Base-by-base conservation (phyloP, 2,888 invertebrate species). In the Eupithecia centaureata region DNA sequence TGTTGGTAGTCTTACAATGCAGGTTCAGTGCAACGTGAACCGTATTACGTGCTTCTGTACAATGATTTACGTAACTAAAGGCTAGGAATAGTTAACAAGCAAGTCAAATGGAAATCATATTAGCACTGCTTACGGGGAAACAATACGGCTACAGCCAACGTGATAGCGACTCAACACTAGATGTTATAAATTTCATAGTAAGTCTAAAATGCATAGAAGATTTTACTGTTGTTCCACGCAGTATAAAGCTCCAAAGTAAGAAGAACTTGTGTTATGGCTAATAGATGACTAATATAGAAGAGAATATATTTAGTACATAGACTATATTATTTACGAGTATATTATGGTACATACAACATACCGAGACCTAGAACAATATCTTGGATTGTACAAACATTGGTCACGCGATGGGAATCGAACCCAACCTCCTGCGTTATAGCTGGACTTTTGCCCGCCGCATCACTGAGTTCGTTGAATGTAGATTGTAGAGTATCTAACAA, bases 401-500 rank as follows among this genome's bases (percentile, higher is more conserved):
- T n/a, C n/a, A n/a, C n/a, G 4, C 35, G 10, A 35, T 5, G 35
- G 35, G 5, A 35, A 35, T 35, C 15, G 15, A 35, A 35, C 33
- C 13, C 33, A 33, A 33, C 13, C 13, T 10, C 33, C 1, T 33
- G 13, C 32, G n/a, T n/a, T n/a, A n/a, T n/a, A 32, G 10, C 5
- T 10, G 5, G 32, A 10, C 32, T 32, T 35, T 15, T 2, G 15
- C 15, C 35, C 15, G 35, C 35, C 15, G 5, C 15, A 35, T 15
- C 15, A 4, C 35, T 35, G 35, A 35, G 35, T 13, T 1, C 35
- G 2, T 15, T 15, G 15, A 13, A 33, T 33, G 12, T 33, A 33
- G 2, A 3, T 33, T 13, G 33, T 33, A 33, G 33, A 33, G 33
- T 35, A 35, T 15, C 0, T 5, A 35, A 35, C 35, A 38, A 83